These are phyloP conservation scores for Danionella cerebrum DNA, from an alignment of 2,113 vertebrate genomes.

Conservation along the genomic window DNA sequence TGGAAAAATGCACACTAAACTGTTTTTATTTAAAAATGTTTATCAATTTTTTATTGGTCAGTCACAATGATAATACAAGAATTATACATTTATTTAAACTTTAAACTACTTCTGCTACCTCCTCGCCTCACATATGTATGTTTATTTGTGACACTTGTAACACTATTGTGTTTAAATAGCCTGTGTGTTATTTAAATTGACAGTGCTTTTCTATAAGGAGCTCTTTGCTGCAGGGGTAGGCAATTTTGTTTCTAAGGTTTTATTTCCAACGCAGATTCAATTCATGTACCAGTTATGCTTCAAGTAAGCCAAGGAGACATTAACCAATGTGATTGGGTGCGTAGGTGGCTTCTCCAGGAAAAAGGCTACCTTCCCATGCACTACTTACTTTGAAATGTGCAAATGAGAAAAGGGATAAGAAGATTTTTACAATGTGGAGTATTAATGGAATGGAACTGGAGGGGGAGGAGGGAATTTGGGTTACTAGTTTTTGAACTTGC, in stretches of 20 bases:
- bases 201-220: conserved; percentile 13
- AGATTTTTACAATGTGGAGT: conserved; percentile 8
- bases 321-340: too few species aligned
- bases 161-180: conserved; percentile 46
- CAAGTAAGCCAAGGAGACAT: too few species aligned
- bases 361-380: too few species aligned
- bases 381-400: conserved; percentile 64
- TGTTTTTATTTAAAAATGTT: too few species aligned
- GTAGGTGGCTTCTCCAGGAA: too few species aligned
- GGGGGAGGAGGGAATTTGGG: background rate
- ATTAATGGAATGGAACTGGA: conserved; percentile 7
- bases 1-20: too few species aligned
- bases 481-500: conserved; percentile 9
- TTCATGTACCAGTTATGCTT: too few species aligned
- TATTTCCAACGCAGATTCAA: too few species aligned
- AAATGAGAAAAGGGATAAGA: background rate
- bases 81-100: background rate
- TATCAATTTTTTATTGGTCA: too few species aligned
- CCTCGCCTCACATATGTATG: background rate
- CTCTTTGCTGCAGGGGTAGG: conserved; percentile 58
- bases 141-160: conserved; percentile 38
- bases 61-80: too few species aligned
- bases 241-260: too few species aligned
- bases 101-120: background rate
- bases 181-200: conserved; percentile 52